Base-by-base conservation (phyloP, 2,113 vertebrate genomes). In the Vombatus ursinus region DNA sequence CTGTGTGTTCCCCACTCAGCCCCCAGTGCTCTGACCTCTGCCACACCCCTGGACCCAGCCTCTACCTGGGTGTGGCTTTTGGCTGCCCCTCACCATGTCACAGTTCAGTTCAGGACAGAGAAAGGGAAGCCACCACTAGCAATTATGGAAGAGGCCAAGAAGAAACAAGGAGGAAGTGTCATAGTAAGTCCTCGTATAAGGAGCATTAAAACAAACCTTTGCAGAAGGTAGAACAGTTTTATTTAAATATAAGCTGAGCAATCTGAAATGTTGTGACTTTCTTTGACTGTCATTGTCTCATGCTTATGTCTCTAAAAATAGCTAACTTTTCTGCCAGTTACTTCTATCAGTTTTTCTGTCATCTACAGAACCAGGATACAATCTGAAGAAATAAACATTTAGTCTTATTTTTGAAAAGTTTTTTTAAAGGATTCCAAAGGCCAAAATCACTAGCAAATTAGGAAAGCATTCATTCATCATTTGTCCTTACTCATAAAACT, bases 381-480 rank as follows among this genome's bases (percentile, higher is more conserved):
- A 12, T 95, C 93, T 84, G 12, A 54, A 91, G 51, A 95, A 96
- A 93, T 91, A 95, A 50, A 23, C 90, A 89, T 95, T 48, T 92
- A 49, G 50, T 93, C 52, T 93, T 54, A 51, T 22, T 91, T 92
- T 44, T n/a, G 96, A 97, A 97, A 93, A 2, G 0, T 28, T 8
- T 24, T 57, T 26, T 28, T 57, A 77, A 48, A 89, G 14, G n/a
- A 52, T 3, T 90, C 4, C 93, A 93, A 92, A 89, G 54, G 90
- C 14, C 8, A 68, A 57, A 89, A 95, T 93, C 22, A 97, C 37
- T 49, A 96, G 16, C n/a, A 97, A 97, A 50, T 28, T 94, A 57
- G 50, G 77, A 96, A 95, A 57, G 8, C 50, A 94, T 92, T 95
- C 37, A 84, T 96, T 0, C 50, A 0, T 90, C 49, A 52, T 28